Base-by-base conservation (phyloP, 2,888 invertebrate species). In the Epicampocera succincta region DNA sequence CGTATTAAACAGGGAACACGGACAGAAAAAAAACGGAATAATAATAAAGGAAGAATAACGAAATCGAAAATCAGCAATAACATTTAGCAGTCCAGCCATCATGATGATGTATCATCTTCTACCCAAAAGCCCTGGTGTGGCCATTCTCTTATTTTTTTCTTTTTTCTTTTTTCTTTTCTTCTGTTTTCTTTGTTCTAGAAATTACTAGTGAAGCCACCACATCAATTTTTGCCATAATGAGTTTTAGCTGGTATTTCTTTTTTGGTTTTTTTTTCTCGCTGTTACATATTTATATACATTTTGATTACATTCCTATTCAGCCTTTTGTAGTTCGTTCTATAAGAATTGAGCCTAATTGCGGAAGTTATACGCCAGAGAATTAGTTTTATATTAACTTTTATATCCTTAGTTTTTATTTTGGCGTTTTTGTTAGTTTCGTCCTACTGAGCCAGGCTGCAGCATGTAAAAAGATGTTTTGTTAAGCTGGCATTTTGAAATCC, bases 291-390 rank as follows among this genome's bases (percentile, higher is more conserved):
- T 9, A 19, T 46, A 33, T 50, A 48, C 44, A 52, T 60, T 65
- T 63, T 52, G 52, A 21, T 74, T 68, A 33, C 33, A 15, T 54
- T 46, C 44, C 11, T 25, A 15, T 11, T 44, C 42, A 19, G 33
- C 21, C 15, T 17, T 33, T 52, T 58, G 17, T 52, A 65, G 33
- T 33, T 38, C 19, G 58, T 63, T 74, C 46, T 58, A 82, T 83
- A 86, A 87, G 85, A 86, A 86, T 84, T 85, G 83, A 82, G 88
- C 89, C 89, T 88, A 88, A 88, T 89, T 88, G 88, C 88, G 87
- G 86, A 89, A 85, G 88, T 86, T 87, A 86, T 89, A 85, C 88
- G 84, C 88, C 84, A 76, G 86, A 87, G 88, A 88, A 87, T 88
- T 87, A 85, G 85, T 85, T 88, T 86, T 81, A 84, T 80, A 83